These are phyloP conservation scores for Brachyistius frenatus DNA, from an alignment of 2,113 vertebrate species.

Conservation along the genomic window DNA sequence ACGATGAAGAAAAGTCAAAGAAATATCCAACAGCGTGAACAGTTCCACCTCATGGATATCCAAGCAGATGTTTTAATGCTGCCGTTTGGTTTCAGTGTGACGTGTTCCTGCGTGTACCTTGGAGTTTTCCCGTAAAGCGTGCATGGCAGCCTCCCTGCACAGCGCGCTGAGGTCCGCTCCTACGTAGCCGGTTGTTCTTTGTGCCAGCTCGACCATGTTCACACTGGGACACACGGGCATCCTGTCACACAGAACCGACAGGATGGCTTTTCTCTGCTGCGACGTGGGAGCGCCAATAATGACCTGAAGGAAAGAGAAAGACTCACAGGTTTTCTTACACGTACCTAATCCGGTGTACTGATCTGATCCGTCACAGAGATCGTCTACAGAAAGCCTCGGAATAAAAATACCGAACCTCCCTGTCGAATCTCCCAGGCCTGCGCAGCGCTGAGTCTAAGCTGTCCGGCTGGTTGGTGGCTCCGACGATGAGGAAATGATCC, in stretches of 20 bases:
- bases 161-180: constrained; percentile 94
- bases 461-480: constrained; percentile 91
- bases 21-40: too few species aligned
- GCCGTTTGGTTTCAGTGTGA: background rate
- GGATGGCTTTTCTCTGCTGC: constrained; percentile 88
- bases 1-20: too few species aligned
- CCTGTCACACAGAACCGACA: constrained; percentile 85
- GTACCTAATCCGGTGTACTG: too few species aligned
- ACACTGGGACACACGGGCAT: constrained; percentile 86
- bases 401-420: constrained; percentile 85
- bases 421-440: constrained; percentile 93
- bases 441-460: constrained; percentile 92
- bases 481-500: constrained; percentile 87
- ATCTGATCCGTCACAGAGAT: too few species aligned
- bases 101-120: constrained; percentile 79
- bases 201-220: constrained; percentile 86
- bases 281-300: constrained; percentile 91
- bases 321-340: background rate
- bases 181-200: constrained; percentile 91
- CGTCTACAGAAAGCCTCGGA: background rate
- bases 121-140: constrained; percentile 82
- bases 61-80: background rate
- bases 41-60: too few species aligned
- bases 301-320: constrained; percentile 79
- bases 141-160: constrained; percentile 93